phyloP scores from a whole-genome alignment of 1,140 invertebrate species.

The Bombus ignitus region DNA sequence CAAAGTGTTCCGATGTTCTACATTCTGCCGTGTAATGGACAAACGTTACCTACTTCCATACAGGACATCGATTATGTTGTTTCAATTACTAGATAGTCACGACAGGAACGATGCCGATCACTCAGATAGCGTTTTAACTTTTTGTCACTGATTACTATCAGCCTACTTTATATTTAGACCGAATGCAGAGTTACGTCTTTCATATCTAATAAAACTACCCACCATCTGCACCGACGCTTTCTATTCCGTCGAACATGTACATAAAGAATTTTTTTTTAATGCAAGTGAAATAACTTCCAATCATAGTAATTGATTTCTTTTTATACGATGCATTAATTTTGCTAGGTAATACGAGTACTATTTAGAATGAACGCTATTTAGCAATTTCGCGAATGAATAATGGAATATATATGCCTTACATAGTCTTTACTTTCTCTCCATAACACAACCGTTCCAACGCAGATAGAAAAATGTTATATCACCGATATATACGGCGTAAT shows the following conservation, averaged over 20 bases:
- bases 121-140: not conserved
- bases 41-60: not conserved
- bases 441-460: not conserved
- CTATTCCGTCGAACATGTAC: not conserved
- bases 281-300: not conserved
- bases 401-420: slow-evolving; percentile 7
- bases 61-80: slow-evolving; percentile 28
- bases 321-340: not conserved
- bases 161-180: not conserved
- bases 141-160: not conserved
- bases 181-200: not conserved
- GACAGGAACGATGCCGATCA: not conserved
- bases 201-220: not conserved
- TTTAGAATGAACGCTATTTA: not conserved
- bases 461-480: not conserved
- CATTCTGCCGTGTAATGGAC: not conserved
- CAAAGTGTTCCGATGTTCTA: not conserved
- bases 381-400: slow-evolving; percentile 49
- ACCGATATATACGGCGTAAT: not conserved
- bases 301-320: not conserved
- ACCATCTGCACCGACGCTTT: not conserved
- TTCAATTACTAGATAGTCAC: not conserved
- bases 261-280: not conserved
- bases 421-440: slow-evolving; percentile 45
- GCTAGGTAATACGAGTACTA: not conserved